phyloP scores from a whole-genome alignment of 30 jellyfish, hydroid and myxozoan genomes.

The Sanderia malayensis region DNA sequence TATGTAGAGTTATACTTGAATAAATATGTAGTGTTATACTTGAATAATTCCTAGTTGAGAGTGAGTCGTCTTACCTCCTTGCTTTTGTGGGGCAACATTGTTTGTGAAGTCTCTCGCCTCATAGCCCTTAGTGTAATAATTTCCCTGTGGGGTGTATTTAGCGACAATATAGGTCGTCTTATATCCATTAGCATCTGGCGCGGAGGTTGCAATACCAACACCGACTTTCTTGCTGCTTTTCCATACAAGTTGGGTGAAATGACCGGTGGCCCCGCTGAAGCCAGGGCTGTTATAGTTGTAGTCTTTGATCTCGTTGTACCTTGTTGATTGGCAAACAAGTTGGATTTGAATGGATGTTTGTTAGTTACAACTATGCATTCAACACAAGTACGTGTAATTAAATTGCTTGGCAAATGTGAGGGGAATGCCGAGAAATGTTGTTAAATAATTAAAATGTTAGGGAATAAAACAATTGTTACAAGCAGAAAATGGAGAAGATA shows the following conservation, averaged over 20 bases:
- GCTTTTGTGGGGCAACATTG: conserved; percentile 1
- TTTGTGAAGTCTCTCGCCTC: neutral
- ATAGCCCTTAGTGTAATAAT: neutral
- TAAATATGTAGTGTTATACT: neutral
- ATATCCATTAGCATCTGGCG: neutral
- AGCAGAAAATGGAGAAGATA: neutral
- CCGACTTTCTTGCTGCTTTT: neutral
- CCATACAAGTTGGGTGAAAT: conserved; percentile 6
- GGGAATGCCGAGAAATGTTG: neutral
- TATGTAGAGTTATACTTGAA: neutral
- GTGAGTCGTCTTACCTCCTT: neutral
- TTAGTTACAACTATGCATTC: too few species aligned
- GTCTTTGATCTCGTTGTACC: conserved; percentile 31
- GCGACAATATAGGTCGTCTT: neutral
- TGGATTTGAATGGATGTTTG: too few species aligned
- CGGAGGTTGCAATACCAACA: neutral
- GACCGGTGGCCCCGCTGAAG: conserved; percentile 14
- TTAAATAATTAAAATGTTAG: too few species aligned
- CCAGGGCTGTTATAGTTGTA: conserved; percentile 17
- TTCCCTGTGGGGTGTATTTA: conserved; percentile 9
- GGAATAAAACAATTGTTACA: neutral
- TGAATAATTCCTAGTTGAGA: neutral
- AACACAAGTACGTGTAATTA: too few species aligned
- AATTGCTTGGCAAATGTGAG: neutral
- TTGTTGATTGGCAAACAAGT: too few species aligned